Evolutionary conservation across 2,797 vertebrate genomes (phyloP), one percentile per base, ranked within the genome.

Genomic region (Garrulus glandarius): DNA sequence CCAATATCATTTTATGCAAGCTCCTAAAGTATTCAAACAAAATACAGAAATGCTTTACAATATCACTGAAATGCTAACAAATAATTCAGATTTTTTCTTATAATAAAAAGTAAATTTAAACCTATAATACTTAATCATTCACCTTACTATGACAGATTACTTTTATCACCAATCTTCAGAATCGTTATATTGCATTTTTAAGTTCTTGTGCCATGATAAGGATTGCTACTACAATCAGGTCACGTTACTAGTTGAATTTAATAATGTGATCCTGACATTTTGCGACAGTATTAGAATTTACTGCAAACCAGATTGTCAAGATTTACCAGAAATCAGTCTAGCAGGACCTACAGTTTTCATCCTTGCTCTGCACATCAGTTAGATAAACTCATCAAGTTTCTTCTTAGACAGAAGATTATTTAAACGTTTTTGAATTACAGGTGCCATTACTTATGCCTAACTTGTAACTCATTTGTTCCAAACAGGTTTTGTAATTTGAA

Each of bases 1-100:
- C 71, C 96, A 95, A 13, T 89, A 96, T 79, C 21, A 65, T 86
- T 83, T 89, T 89, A 94, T 92, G 94, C 92, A 96, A 95, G 89
- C 89, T 92, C 57, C 84, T 96, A 86, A 87, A 95, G n/a, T 71
- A 55, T 84, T 94, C 75, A 89, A 95, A 93, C 76, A 81, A 89
- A 93, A 92, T 39, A 83, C 0, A 93, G 94, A 94, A 95, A 95
- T 93, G 84, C 61, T 91, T 90, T 91, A 95, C 81, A 91, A 9
- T 67, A 81, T 57, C 92, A 94, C 71, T 86, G 87, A 96, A 96
- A 94, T 89, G 92, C 85, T 91, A 94, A 95, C 69, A 93, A 83
- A 72, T 64, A 84, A 83, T 77, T 71, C 34, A 29, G 53, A 81
- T 27, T 17, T 18, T 87, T 50, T 90, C 68, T 39, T 20, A n/a